Conservation (phyloP, 2,888 invertebrate species). For the Plusia festucae region DNA sequence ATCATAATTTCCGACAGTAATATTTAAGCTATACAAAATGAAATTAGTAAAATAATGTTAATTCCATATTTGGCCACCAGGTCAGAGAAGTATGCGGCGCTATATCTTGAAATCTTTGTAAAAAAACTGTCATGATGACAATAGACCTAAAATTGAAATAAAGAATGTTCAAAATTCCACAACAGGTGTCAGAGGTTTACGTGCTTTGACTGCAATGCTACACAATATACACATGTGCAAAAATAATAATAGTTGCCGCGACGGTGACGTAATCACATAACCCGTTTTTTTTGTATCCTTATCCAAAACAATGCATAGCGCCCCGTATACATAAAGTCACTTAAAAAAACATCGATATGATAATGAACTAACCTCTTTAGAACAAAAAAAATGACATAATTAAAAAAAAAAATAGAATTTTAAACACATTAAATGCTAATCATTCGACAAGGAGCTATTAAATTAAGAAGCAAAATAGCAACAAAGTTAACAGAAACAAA, state of each 20-base stretch:
- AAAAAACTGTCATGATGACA: background rate
- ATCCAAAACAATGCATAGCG: background rate
- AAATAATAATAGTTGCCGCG: background rate
- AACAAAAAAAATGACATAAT: background rate
- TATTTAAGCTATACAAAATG: too few relatives aligned
- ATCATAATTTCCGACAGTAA: too few relatives aligned
- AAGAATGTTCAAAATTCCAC: background rate
- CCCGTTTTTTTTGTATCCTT: constrained; percentile 1
- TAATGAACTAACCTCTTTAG: background rate
- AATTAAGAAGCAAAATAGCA: background rate
- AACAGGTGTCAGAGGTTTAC: background rate
- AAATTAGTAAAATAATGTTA: too few relatives aligned
- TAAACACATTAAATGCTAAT: background rate
- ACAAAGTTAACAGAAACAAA: background rate
- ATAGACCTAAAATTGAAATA: background rate
- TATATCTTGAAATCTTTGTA: background rate
- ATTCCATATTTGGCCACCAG: too few relatives aligned
- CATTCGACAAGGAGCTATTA: background rate
- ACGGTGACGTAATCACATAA: constrained; percentile 15
- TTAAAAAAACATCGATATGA: background rate
- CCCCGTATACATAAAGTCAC: background rate
- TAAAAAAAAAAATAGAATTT: background rate
- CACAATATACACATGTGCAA: background rate
- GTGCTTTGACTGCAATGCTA: background rate
- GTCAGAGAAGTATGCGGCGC: too few relatives aligned